Percentiles rank a stretch among this genome's conserved stretches.
Evolutionary conservation across 1,140 invertebrate species (phyloP).

Genomic region (Augochlora pura): DNA sequence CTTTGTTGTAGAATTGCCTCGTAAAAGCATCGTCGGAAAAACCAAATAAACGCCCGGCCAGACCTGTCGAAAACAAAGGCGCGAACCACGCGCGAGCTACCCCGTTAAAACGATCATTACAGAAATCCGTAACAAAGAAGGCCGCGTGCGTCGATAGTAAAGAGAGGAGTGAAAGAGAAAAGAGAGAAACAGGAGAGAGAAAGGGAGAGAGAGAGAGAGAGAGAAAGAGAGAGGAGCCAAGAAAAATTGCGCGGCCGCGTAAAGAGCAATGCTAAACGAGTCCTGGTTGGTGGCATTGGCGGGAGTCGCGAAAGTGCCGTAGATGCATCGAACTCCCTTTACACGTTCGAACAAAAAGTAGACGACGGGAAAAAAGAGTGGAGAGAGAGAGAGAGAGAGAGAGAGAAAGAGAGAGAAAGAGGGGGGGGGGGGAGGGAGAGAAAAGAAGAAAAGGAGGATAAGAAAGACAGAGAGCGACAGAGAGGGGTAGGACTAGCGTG

Average conservation of each 20-base stretch:
- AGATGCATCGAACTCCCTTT: slow-evolving; percentile 12
- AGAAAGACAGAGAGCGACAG: neutral
- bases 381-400: neutral
- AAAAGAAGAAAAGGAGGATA: neutral
- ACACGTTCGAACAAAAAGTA: slow-evolving; percentile 8
- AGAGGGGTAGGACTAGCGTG: too few relatives aligned
- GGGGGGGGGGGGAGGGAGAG: neutral
- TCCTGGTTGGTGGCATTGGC: neutral
- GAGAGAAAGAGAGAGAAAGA: neutral
- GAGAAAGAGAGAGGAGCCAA: neutral
- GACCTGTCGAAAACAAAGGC: slow-evolving; percentile 4
- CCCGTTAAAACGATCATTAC: slow-evolving; percentile 15
- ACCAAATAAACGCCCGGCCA: neutral
- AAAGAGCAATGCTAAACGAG: slow-evolving; percentile 20
- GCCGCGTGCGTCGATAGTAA: neutral
- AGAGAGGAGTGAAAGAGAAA: too few relatives aligned
- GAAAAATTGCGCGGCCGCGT: slow-evolving; percentile 14
- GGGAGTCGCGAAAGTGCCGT: neutral
- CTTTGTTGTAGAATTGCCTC: neutral
- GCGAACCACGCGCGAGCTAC: too few relatives aligned
- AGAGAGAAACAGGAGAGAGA: too few relatives aligned
- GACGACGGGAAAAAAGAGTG: too few relatives aligned
- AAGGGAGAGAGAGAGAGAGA: too few relatives aligned
- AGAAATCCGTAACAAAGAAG: slow-evolving; percentile 11
- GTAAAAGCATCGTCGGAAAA: too few relatives aligned